Evolutionary conservation across 2,113 vertebrate species (phyloP).

Genomic region (Proterorhinus semilunaris): DNA sequence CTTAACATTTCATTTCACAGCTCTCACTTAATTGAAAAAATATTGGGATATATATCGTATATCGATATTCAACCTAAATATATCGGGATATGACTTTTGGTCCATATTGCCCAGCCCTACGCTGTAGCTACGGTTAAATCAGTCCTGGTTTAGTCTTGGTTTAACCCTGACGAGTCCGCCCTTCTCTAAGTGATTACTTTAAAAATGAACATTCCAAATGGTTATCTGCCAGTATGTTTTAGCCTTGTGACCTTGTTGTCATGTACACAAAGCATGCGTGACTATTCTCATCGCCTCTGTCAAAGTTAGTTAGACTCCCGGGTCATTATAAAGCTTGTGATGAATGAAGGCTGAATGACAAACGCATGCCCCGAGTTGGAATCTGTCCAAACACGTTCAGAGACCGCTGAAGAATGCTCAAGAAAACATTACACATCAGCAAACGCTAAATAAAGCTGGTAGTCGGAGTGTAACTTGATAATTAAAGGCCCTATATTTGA

Average conservation of each 20-base stretch:
- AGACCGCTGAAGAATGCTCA: constrained; percentile 3
- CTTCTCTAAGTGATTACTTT: too few species aligned
- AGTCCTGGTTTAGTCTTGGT: not conserved
- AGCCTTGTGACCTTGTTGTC: not conserved
- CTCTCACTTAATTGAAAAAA: too few species aligned
- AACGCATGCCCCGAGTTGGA: constrained; percentile 7
- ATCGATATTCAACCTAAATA: too few species aligned
- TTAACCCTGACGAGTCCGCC: not conserved
- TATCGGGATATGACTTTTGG: too few species aligned
- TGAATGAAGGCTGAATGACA: not conserved
- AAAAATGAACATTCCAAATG: too few species aligned
- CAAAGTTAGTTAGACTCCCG: not conserved
- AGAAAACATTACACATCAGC: not conserved
- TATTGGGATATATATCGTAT: too few species aligned
- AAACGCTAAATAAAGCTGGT: too few species aligned
- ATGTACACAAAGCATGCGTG: not conserved
- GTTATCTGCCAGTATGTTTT: too few species aligned
- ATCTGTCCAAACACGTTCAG: constrained; percentile 28
- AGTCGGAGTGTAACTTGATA: too few species aligned
- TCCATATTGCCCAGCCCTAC: too few species aligned
- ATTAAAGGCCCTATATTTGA: too few species aligned
- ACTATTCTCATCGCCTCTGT: not conserved
- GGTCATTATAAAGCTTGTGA: not conserved
- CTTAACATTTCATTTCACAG: too few species aligned
- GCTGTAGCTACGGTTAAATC: not conserved